Evolutionary conservation across 2,113 vertebrate genomes (phyloP), one percentile per base, ranked within the genome.

Genomic region (Myotis yumanensis): DNA sequence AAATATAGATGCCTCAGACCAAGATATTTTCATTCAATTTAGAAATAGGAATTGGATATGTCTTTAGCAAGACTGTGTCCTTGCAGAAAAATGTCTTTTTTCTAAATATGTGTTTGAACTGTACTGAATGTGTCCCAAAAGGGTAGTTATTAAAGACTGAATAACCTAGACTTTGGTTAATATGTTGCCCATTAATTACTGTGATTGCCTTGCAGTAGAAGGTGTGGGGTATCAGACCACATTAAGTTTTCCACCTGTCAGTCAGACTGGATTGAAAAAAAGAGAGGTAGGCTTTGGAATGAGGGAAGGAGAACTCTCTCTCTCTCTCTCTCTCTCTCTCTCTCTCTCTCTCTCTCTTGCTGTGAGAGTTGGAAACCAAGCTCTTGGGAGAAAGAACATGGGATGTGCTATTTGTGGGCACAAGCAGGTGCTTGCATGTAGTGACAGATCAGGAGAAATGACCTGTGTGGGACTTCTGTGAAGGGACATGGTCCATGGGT

Each of bases 21-120:
- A 15, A 76, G 81, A 90, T 91, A 23, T 43, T 95, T 90, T 71
- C 17, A 87, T 85, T 93, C 46, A 30, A 4, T 32, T 93, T 94
- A 88, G 66, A 95, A 92, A 77, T 23, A 68, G 66, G 51, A 94
- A 66, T 40, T 75, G 18, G 35, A n/a, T 86, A 43, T 77, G 25
- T 76, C 62, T 73, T 95, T 73, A 94, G 59, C 16, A 76, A 93
- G 40, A 86, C 22, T 88, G 18, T 94, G 30, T 73, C 73, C 54
- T 92, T 82, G 52, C 51, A 87, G 30, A 80, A 95, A 90, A 93
- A 35, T 40, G 15, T 48, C 51, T 59, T 94, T 57, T 66, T 73
- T 76, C 43, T 72, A 86, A 84, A 81, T 86, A 82, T 75, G 14
- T 72, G 57, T 77, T 80, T 73, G 52, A 73, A 64, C 28, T 81